A percentile compares a stretch with the other conserved stretches of the same genome.
phyloP scores from a whole-genome alignment of 2,888 invertebrate species.

The Chloroclysta siterata region DNA sequence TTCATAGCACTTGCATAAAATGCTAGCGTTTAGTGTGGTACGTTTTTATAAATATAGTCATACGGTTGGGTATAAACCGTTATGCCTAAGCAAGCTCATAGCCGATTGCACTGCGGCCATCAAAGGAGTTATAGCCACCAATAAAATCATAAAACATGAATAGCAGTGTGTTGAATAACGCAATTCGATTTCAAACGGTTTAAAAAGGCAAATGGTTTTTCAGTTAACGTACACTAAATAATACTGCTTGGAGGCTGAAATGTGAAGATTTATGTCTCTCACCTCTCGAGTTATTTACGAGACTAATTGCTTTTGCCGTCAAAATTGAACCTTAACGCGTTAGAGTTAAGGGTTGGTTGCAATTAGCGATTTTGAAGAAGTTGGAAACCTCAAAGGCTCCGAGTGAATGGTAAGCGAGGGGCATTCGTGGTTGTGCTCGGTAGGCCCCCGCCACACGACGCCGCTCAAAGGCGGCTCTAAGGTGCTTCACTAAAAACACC shows the following conservation, averaged over 20 bases:
- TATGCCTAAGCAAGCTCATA: conserved; percentile 36
- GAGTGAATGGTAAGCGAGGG: conserved; percentile 33
- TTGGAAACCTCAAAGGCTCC: conserved; percentile 45
- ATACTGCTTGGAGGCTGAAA: conserved; percentile 51
- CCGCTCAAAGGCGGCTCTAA: conserved; percentile 10
- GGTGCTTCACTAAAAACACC: conserved; percentile 3
- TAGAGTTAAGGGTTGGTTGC: conserved; percentile 41
- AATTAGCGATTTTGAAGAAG: conserved; percentile 44
- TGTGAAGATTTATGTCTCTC: conserved; percentile 58
- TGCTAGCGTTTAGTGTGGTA: conserved; percentile 32
- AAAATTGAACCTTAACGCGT: conserved; percentile 49
- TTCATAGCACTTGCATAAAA: conserved; percentile 12
- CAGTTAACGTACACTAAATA: conserved; percentile 55
- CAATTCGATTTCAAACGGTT: conserved; percentile 44
- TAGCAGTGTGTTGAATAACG: conserved; percentile 38
- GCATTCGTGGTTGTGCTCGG: conserved; percentile 8
- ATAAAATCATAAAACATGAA: conserved; percentile 44
- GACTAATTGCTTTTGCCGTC: conserved; percentile 54
- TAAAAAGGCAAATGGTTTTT: conserved; percentile 51
- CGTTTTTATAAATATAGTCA: neutral
- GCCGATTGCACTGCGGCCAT: conserved; percentile 39
- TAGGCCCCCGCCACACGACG: conserved; percentile 1
- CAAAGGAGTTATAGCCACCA: conserved; percentile 40
- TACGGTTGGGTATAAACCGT: conserved; percentile 21
- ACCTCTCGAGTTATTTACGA: conserved; percentile 57